Conservation (phyloP, 2,888 invertebrate species). For the Patella depressa region DNA sequence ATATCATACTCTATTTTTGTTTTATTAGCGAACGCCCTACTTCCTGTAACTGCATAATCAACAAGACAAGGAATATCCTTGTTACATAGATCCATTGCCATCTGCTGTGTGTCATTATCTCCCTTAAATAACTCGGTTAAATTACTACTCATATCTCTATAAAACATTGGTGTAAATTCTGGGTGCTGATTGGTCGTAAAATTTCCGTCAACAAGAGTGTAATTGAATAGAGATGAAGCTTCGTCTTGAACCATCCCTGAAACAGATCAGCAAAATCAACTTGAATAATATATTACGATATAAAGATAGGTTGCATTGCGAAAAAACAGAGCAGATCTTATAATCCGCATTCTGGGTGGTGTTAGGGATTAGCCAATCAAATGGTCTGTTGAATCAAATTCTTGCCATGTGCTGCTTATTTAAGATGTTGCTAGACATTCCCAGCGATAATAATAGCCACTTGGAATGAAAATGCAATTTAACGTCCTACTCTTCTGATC, state of each 20-base stretch:
- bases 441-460: too few species aligned
- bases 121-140: background rate
- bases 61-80: conserved; percentile 5
- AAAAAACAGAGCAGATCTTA: too few species aligned
- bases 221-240: conserved; percentile 19
- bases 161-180: conserved; percentile 23
- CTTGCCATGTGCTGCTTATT: too few species aligned
- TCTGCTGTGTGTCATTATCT: background rate
- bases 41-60: conserved; percentile 16
- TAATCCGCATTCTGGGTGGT: too few species aligned
- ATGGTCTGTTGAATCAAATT: too few species aligned
- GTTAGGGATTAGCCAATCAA: too few species aligned
- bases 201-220: conserved; percentile 17
- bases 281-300: too few species aligned
- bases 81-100: background rate
- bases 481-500: too few species aligned
- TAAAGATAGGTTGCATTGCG: too few species aligned
- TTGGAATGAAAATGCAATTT: too few species aligned
- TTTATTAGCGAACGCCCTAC: background rate
- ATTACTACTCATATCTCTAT: background rate
- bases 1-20: background rate
- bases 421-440: too few species aligned
- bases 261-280: background rate
- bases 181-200: conserved; percentile 16
- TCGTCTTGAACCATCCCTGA: conserved; percentile 29